Base-by-base conservation (phyloP, 2,113 vertebrate genomes). In the Gadus chalcogrammus region DNA sequence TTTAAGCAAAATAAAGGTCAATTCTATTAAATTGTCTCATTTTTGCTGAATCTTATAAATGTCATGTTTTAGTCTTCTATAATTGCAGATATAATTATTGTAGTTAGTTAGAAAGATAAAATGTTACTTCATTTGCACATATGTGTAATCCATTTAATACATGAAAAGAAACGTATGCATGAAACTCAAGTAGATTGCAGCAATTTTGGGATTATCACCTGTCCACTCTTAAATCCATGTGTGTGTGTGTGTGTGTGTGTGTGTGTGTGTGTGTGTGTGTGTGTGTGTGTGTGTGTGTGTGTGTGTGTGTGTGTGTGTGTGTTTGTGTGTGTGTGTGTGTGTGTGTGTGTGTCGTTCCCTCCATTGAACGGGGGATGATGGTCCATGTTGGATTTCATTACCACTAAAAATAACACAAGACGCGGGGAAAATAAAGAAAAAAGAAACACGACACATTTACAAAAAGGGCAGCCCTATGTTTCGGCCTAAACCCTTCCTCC, bases 221-320 rank as follows among this genome's bases (percentile, higher is more conserved):
- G 12, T 48, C 42, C 42, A 48, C 42, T 48, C 42, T 48, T 48
- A 48, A 20, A 35, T 18, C 20, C 13, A 9, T 27, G 20, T 62
- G 61, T 27, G 61, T 27, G 64, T 48, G 38, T 67, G 72, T 65
- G 65, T 69, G 58, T 64, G 53, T 24, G 48, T 69, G 64, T 64
- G 65, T 56, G 67, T 66, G 17, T 52, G 62, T 55, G 70, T 72
- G 79, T 74, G 61, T 61, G 63, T 72, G 74, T 65, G 58, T 69
- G 27, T 64, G n/a, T 68, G 60, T 1, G 58, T 67, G 55, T 18
- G 58, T 18, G 58, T 18, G 17, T 9, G n/a, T 3, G 56, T 59
- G 56, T 17, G 18, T 8, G 58, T n/a, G 20, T 20, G 20, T 20
- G 20, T 20, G 20, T 20, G 20, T 20, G 20, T 20, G 20, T 20